Evolutionary conservation across 2,797 vertebrate genomes (phyloP), one percentile per base, ranked within the genome.

Genomic region (Melanotaenia pygmaea): DNA sequence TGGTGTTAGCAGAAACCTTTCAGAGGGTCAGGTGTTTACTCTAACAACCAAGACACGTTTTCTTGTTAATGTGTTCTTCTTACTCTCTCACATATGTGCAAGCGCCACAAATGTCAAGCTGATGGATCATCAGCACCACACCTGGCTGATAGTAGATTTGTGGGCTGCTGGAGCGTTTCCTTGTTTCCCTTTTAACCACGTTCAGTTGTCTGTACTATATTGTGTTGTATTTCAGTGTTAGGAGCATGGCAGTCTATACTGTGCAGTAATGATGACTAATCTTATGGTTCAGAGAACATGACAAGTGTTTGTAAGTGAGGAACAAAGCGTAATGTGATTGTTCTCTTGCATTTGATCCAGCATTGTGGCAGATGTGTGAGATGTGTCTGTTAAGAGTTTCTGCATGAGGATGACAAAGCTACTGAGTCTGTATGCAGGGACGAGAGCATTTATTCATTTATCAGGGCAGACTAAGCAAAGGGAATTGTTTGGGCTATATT

Each of bases 81-180:
- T 68, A 26, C 16, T 66, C 24, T 26, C 57, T 61, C 47, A 47
- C 10, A n/a, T 61, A 26, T 5, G 43, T 20, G 16, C 16, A 45
- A 1, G 43, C 20, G 43, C 59, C 59, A 73, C 72, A 80, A 8
- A 77, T 65, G 74, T 80, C 76, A 82, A 50, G 13, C 4, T 74
- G 63, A 74, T 78, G 70, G 69, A 79, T 83, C 58, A 59, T 72
- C 65, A 35, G 59, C 67, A 60, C 9, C 60, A 68, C 76, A 81
- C 76, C 68, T 79, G 80, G 59, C 50, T 64, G 59, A 79, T 45
- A 51, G 38, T 38, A 43, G 6, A 40, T 70, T 50, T 64, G 28
- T 54, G 63, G 38, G 43, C 64, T 51, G 30, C 53, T 54, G 54
- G 67, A 40, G 58, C 47, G 16, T 35, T 53, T 79, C 43, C 64